phyloP scores from a whole-genome alignment of 1,140 invertebrate species.

The Calliphora vicina region DNA sequence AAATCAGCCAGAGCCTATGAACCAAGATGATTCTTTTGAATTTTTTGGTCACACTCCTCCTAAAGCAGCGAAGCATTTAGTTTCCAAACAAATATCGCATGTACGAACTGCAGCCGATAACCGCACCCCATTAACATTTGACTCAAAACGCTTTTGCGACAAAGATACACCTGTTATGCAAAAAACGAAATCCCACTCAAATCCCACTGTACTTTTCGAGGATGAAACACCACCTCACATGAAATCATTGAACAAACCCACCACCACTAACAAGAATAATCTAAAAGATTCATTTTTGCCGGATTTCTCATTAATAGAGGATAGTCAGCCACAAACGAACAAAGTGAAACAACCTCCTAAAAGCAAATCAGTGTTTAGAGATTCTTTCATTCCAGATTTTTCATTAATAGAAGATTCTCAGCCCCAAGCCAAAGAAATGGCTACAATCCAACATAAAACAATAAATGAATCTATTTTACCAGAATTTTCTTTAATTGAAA shows the following conservation, averaged over 20 bases:
- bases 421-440: background rate
- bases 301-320: slow-evolving; percentile 39
- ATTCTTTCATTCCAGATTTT: slow-evolving; percentile 50
- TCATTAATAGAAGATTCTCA: slow-evolving; percentile 38
- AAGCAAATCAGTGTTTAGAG: slow-evolving; percentile 29
- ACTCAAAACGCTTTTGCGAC: slow-evolving; percentile 45
- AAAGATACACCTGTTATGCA: slow-evolving; percentile 42
- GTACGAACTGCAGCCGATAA: background rate
- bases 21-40: slow-evolving; percentile 46
- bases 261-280: background rate
- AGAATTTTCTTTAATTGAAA: slow-evolving; percentile 41
- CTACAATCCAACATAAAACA: slow-evolving; percentile 42
- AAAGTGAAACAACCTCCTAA: background rate
- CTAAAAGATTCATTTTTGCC: slow-evolving; percentile 48
- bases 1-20: slow-evolving; percentile 35
- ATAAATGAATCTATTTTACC: slow-evolving; percentile 49
- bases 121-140: slow-evolving; percentile 37
- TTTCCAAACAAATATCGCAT: background rate
- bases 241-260: background rate
- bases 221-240: background rate
- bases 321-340: slow-evolving; percentile 20
- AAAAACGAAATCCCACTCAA: background rate
- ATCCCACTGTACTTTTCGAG: background rate
- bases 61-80: slow-evolving; percentile 9
- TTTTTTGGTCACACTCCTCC: slow-evolving; percentile 52